phyloP scores from a whole-genome alignment of 35 echinoderm and acorn worm species.

The Patiria miniata region DNA sequence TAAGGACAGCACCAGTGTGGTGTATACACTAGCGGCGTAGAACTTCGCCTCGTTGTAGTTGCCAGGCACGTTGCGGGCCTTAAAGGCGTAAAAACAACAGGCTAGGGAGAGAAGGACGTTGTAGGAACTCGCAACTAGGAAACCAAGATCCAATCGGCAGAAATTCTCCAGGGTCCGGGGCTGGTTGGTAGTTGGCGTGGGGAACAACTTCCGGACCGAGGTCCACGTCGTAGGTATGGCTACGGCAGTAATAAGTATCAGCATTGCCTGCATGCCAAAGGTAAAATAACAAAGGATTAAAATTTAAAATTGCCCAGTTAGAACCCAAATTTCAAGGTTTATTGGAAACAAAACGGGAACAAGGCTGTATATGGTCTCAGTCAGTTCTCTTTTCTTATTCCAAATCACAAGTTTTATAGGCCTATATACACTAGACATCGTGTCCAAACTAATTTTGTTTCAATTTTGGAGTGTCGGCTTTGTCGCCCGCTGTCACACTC shows the following conservation, averaged over 20 bases:
- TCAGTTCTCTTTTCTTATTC: too few relatives aligned
- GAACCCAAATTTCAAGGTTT: too few relatives aligned
- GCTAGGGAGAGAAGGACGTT: background rate
- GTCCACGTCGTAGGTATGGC: background rate
- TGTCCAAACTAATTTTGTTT: too few relatives aligned
- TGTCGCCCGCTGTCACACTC: too few relatives aligned
- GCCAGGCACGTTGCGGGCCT: conserved; percentile 17
- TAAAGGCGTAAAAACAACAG: conserved; percentile 18
- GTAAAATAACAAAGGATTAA: background rate
- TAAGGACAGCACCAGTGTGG: background rate
- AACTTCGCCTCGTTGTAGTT: conserved; percentile 33
- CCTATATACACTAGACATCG: too few relatives aligned
- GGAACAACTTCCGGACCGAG: background rate
- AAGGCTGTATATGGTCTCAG: too few relatives aligned
- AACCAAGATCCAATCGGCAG: background rate
- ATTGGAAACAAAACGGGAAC: too few relatives aligned
- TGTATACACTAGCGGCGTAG: background rate
- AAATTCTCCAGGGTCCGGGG: conserved; percentile 4
- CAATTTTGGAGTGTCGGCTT: too few relatives aligned
- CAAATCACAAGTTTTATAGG: too few relatives aligned
- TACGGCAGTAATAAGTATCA: background rate
- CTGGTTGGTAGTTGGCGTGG: background rate
- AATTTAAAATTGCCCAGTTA: too few relatives aligned
- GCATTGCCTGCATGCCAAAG: background rate
- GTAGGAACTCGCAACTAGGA: background rate